These are phyloP conservation scores for Corythornis leucogaster DNA, from an alignment of 2,797 vertebrate species.

Conservation along the genomic window DNA sequence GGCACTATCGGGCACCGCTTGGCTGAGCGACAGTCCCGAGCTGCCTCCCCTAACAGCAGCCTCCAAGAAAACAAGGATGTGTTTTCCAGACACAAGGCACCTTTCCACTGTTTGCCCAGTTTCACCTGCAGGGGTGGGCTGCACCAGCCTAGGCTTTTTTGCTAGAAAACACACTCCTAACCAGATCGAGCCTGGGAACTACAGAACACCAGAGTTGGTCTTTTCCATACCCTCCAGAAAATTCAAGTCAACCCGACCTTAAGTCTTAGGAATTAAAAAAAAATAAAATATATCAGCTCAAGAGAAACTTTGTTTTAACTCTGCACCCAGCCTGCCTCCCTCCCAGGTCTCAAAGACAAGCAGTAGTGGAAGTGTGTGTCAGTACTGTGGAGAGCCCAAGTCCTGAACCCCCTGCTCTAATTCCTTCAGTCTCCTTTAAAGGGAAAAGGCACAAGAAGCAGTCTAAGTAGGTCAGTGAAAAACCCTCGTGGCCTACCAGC, in stretches of 20 bases:
- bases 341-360: not conserved
- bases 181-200: not conserved
- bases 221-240: not conserved
- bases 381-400: rapidly evolving
- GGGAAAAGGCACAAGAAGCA: not conserved
- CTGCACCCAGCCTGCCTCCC: not conserved
- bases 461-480: slow-evolving; percentile 56
- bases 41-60: not conserved
- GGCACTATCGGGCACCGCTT: not conserved
- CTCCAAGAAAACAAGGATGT: not conserved
- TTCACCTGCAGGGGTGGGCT: not conserved
- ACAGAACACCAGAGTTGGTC: not conserved
- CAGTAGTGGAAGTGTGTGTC: not conserved
- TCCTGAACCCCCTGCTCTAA: not conserved
- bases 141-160: not conserved
- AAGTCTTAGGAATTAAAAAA: not conserved
- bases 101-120: not conserved
- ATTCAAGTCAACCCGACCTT: not conserved
- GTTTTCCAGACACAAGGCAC: not conserved
- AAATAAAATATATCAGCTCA: not conserved
- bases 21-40: rapidly evolving
- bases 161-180: not conserved
- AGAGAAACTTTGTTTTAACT: not conserved
- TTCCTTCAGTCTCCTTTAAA: not conserved
- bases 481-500: not conserved